Evolutionary conservation across 2,113 vertebrate species (phyloP).

Genomic region (Pelobates fuscus): DNA sequence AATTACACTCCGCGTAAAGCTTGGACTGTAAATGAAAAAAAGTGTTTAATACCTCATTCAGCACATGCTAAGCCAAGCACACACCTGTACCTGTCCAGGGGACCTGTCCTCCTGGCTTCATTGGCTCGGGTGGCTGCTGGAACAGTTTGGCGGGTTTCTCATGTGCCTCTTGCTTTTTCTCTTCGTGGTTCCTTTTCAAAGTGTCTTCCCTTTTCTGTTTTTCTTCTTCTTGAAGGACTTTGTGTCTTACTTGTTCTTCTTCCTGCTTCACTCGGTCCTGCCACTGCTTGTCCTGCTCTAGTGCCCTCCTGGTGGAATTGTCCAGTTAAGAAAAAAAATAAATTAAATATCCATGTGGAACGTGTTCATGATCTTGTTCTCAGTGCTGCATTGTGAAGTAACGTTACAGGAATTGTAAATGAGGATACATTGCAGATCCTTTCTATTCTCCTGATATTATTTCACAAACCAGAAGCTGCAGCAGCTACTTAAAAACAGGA

Average conservation of each 20-base stretch:
- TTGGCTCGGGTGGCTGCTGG: slow-evolving; percentile 74
- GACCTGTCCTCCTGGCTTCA: slow-evolving; percentile 67
- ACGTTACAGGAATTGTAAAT: too few species aligned
- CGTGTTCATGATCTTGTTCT: too few species aligned
- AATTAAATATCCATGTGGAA: neutral
- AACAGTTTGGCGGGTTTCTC: slow-evolving; percentile 86
- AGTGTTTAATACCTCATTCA: too few species aligned
- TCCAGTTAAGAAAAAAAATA: neutral
- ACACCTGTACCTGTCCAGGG: slow-evolving; percentile 82
- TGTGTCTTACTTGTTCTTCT: slow-evolving; percentile 62
- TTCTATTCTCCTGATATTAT: too few species aligned
- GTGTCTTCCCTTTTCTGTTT: slow-evolving; percentile 70
- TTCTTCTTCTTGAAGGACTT: slow-evolving; percentile 69
- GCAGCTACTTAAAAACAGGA: too few species aligned
- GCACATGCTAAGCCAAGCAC: neutral
- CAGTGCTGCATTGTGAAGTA: too few species aligned
- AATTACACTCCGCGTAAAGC: too few species aligned
- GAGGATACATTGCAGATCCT: too few species aligned
- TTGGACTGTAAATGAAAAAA: too few species aligned
- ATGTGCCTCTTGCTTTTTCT: slow-evolving; percentile 75
- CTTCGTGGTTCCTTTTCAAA: slow-evolving; percentile 69
- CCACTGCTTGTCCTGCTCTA: slow-evolving; percentile 73
- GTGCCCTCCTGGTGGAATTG: slow-evolving; percentile 57
- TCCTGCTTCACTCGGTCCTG: slow-evolving; percentile 67
- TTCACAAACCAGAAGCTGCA: too few species aligned